These are phyloP conservation scores for Eurois occulta DNA, from an alignment of 2,888 invertebrate species.

Conservation along the genomic window DNA sequence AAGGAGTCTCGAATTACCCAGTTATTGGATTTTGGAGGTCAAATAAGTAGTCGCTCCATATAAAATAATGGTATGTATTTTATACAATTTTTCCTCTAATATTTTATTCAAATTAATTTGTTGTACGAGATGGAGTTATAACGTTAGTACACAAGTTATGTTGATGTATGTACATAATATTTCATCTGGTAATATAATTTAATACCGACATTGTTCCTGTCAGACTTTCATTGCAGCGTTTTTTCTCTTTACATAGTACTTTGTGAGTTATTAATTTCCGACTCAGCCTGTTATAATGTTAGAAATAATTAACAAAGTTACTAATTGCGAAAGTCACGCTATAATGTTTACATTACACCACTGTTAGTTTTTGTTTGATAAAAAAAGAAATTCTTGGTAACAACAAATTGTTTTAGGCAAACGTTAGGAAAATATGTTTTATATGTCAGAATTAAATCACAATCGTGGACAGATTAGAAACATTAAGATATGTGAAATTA, in stretches of 20 bases:
- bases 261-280: background rate
- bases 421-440: background rate
- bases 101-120: constrained; percentile 30
- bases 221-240: background rate
- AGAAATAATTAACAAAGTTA: constrained; percentile 17
- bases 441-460: background rate
- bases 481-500: background rate
- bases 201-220: constrained; percentile 37
- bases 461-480: background rate
- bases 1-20: background rate
- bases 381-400: no score
- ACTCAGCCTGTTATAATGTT: background rate
- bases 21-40: no score
- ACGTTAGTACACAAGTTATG: constrained; percentile 25
- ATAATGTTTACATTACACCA: background rate
- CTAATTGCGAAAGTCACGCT: constrained; percentile 5
- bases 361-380: background rate
- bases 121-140: constrained; percentile 15
- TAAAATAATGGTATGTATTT: background rate
- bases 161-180: constrained; percentile 48
- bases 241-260: constrained; percentile 4
- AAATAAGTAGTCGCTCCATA: no score
- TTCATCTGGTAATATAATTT: constrained; percentile 41
- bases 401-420: no score
- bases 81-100: background rate